Conservation (phyloP, 2,113 vertebrate species). For the Bos javanicus region DNA sequence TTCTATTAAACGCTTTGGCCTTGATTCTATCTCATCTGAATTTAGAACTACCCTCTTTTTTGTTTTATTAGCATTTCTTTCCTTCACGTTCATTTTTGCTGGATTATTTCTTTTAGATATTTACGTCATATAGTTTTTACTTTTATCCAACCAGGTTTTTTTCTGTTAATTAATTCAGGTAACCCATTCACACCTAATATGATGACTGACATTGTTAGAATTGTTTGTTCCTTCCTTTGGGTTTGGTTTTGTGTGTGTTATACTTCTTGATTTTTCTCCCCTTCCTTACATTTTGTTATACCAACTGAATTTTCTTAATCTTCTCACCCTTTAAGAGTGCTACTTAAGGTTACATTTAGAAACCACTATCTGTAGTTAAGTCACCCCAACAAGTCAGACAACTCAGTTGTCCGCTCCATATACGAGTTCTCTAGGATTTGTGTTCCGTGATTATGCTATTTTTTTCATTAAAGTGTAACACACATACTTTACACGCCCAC, state of each 20-base stretch:
- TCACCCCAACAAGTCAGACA: neutral
- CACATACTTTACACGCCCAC: neutral
- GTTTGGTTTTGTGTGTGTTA: neutral
- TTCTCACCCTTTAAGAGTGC: neutral
- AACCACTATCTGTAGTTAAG: neutral
- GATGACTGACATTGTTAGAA: neutral
- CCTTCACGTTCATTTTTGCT: neutral
- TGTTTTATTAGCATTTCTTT: neutral
- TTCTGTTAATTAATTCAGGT: neutral
- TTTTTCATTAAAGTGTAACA: neutral
- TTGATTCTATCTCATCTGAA: constrained; percentile 13
- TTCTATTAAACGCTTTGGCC: neutral
- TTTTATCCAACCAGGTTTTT: neutral
- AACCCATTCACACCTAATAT: neutral
- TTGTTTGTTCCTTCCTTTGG: neutral
- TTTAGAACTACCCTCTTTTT: neutral
- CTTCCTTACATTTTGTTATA: neutral
- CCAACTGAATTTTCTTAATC: neutral
- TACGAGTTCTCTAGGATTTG: neutral
- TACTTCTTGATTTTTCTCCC: neutral
- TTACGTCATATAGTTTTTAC: neutral
- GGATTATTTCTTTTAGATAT: neutral
- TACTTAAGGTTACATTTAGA: neutral
- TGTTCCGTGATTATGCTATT: neutral
- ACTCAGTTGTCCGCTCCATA: neutral